Evolutionary conservation across 2,113 vertebrate genomes (phyloP).

Genomic region (Chaenocephalus aceratus): DNA sequence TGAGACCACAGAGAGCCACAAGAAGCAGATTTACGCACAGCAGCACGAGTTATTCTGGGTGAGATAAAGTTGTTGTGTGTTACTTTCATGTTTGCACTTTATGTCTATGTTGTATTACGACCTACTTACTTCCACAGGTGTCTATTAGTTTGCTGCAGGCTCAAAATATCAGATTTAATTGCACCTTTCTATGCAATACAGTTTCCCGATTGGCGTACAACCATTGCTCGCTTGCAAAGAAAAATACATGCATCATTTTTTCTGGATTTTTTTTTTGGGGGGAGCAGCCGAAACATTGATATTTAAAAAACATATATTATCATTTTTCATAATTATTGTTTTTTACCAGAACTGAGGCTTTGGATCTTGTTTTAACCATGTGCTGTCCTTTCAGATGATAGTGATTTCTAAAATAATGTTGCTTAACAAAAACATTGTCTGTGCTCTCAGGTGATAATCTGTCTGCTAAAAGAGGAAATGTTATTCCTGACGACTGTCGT

Average conservation of each 20-base stretch:
- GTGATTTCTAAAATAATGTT: background rate
- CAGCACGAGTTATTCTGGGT: slow-evolving; percentile 20
- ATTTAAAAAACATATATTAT: too few relatives aligned
- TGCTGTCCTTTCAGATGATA: slow-evolving; percentile 20
- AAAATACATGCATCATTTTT: too few relatives aligned
- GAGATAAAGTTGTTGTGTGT: background rate
- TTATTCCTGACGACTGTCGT: slow-evolving; percentile 75
- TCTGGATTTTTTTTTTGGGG: too few relatives aligned
- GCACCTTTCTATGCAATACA: background rate
- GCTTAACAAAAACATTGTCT: too few relatives aligned
- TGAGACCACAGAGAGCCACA: slow-evolving; percentile 24
- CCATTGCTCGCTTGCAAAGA: too few relatives aligned
- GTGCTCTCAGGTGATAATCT: slow-evolving; percentile 18
- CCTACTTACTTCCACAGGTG: background rate
- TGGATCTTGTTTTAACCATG: background rate
- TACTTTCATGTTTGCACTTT: background rate
- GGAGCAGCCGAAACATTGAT: background rate
- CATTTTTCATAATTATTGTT: too few relatives aligned
- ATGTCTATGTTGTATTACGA: too few relatives aligned
- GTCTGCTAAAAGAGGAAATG: slow-evolving; percentile 32
- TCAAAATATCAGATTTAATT: background rate
- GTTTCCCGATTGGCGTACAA: background rate
- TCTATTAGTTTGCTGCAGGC: background rate
- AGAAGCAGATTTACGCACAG: slow-evolving; percentile 34
- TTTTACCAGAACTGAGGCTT: background rate